phyloP scores from a whole-genome alignment of 2,888 invertebrate genomes.

The Drosophila prolongata region DNA sequence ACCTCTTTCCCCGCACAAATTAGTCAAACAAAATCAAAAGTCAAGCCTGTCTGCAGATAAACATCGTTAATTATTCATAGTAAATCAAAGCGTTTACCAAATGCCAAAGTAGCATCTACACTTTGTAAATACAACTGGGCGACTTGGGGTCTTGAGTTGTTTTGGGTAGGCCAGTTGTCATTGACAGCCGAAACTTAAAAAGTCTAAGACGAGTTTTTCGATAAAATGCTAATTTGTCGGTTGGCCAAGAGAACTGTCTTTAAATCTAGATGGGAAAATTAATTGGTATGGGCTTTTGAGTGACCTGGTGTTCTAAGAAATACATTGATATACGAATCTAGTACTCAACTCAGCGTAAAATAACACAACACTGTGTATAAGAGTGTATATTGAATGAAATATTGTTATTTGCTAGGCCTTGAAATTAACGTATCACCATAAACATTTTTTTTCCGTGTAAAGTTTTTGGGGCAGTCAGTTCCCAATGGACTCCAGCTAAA shows the following conservation, averaged over 20 bases:
- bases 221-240: conserved; percentile 43
- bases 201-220: conserved; percentile 24
- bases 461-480: neutral
- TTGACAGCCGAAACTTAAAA: conserved; percentile 24
- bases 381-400: too few species aligned
- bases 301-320: conserved; percentile 11
- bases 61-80: conserved; percentile 75
- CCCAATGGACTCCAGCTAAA: conserved; percentile 5
- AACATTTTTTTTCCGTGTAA: neutral
- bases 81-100: conserved; percentile 67
- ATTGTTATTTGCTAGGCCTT: too few species aligned
- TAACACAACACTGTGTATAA: too few species aligned
- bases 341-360: too few species aligned
- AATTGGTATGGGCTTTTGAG: conserved; percentile 2
- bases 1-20: conserved; percentile 35
- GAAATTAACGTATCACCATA: too few species aligned
- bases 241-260: conserved; percentile 22
- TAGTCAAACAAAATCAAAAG: conserved; percentile 41
- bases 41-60: conserved; percentile 56
- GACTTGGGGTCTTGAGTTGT: neutral
- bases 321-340: neutral
- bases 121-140: conserved; percentile 34
- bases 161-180: conserved; percentile 20
- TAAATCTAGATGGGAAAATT: conserved; percentile 11
- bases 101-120: conserved; percentile 49